These are phyloP conservation scores for Montipora efflorescens DNA, from an alignment of 64 coral and sea anemone genomes.

Conservation along the genomic window DNA sequence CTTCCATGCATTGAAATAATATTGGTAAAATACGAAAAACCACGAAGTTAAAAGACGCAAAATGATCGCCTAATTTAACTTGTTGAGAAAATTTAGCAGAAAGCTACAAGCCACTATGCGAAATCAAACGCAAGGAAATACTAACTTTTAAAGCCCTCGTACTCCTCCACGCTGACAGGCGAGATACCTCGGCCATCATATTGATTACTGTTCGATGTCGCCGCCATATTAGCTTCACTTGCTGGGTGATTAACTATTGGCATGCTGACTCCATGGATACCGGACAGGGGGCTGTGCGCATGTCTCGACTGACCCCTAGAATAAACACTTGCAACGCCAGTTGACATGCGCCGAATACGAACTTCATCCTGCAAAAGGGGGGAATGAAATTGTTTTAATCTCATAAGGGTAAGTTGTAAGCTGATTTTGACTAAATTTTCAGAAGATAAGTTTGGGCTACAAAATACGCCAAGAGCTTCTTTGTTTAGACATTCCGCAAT, in stretches of 20 bases:
- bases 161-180: conserved; percentile 65
- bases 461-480: too few species aligned
- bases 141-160: conserved; percentile 45
- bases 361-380: conserved; percentile 61
- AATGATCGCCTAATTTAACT: too few species aligned
- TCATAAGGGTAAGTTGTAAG: too few species aligned
- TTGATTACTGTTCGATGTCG: conserved; percentile 28
- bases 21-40: too few species aligned
- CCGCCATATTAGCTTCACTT: conserved; percentile 13
- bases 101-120: neutral
- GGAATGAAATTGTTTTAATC: neutral
- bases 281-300: conserved; percentile 71
- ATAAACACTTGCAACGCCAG: conserved; percentile 57
- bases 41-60: too few species aligned
- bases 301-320: conserved; percentile 59
- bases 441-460: too few species aligned
- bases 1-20: too few species aligned
- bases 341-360: conserved; percentile 73
- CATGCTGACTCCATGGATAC: conserved; percentile 94
- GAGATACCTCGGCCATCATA: conserved; percentile 61
- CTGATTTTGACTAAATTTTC: too few species aligned
- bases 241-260: conserved; percentile 69
- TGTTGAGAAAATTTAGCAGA: too few species aligned
- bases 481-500: too few species aligned
- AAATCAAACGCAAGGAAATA: neutral